phyloP scores from a whole-genome alignment of 2,797 vertebrate genomes.

The Mastacembelus armatus region DNA sequence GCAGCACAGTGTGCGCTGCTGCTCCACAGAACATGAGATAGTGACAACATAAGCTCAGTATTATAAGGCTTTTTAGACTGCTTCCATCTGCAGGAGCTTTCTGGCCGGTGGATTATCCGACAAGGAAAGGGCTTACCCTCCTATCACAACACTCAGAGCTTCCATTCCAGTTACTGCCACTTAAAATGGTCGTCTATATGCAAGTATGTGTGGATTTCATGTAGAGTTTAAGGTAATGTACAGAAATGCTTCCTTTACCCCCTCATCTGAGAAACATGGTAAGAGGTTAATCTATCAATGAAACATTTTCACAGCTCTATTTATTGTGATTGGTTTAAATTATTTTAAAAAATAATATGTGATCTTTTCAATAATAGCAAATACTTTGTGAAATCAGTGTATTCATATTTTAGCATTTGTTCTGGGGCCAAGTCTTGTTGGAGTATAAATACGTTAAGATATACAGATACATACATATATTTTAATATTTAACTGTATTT shows the following conservation, averaged over 20 bases:
- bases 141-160: slow-evolving; percentile 76
- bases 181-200: slow-evolving; percentile 68
- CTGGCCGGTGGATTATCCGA: slow-evolving; percentile 84
- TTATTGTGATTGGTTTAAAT: neutral
- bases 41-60: slow-evolving; percentile 85
- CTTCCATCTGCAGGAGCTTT: slow-evolving; percentile 86
- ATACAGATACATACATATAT: neutral
- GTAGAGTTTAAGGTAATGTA: slow-evolving; percentile 34
- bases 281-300: neutral
- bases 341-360: neutral
- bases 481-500: neutral
- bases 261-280: neutral
- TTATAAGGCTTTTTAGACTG: slow-evolving; percentile 84
- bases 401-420: too few relatives aligned
- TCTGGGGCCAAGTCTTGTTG: neutral
- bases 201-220: slow-evolving; percentile 44
- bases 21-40: slow-evolving; percentile 77
- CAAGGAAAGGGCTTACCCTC: slow-evolving; percentile 84
- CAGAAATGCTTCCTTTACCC: slow-evolving; percentile 17
- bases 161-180: slow-evolving; percentile 71
- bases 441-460: neutral
- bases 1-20: slow-evolving; percentile 61
- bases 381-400: too few relatives aligned
- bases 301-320: neutral
- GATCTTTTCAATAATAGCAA: neutral